Base-by-base conservation (phyloP, 1,140 invertebrate genomes). In the Musca domestica region DNA sequence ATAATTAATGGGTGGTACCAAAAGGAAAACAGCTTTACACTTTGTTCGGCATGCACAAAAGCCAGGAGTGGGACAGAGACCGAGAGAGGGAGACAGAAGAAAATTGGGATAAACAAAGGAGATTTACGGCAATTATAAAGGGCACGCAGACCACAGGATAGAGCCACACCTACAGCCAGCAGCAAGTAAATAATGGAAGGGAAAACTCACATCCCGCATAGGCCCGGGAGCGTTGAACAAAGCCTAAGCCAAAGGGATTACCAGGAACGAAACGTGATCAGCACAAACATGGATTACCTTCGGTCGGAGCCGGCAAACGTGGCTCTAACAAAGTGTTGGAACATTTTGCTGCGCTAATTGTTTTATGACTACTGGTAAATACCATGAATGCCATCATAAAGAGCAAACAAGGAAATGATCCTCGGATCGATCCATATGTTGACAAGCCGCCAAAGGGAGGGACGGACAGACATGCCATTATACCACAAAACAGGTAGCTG, bases 321-420 rank as follows among this genome's bases (percentile, higher is more conserved):
- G 15, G 3, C 23, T 56, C 19, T 49, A 22, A 2, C 23, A 9
- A 56, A 56, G 52, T 56, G 52, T 56, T 27, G 27, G 52, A 56
- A 27, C 25, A 56, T 56, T 56, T 56, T 56, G 52, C 23, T 56
- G 25, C 52, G 52, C 23, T 56, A 56, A 56, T 56, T 56, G 22
- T 56, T 56, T 56, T 56, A 56, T 56, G 52, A 25, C 52, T 56
- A 56, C 52, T 30, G 52, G 52, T 56, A 56, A 56, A 56, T 56
- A 56, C 52, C 52, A 25, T 27, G 52, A 41, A 41, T 41, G 34
- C 34, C 34, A 41, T 9, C 27, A 30, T 30, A 30, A 30, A 30
- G n/a, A n/a, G 27, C 27, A 30, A 12, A 41, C 34, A 41, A 41
- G 34, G 34, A 41, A 41, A 41, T 41, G 34, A 41, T 41, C 34